A percentile compares a stretch with the other conserved stretches of the same genome.
These are phyloP conservation scores for Stratiolaelaps scimitus DNA, from an alignment of 1,140 invertebrate species.

Conservation along the genomic window DNA sequence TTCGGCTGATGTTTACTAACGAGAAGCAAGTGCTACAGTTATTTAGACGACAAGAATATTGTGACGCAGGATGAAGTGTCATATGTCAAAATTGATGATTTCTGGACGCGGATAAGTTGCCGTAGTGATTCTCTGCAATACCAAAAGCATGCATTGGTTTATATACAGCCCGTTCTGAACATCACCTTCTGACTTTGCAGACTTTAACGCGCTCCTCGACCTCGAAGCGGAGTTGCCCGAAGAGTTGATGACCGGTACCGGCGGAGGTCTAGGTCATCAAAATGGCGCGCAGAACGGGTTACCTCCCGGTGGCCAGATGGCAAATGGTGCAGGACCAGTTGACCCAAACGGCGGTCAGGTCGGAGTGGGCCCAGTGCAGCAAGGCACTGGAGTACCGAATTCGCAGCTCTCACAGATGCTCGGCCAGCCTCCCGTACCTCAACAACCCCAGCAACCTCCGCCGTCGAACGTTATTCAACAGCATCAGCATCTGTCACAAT, in stretches of 20 bases:
- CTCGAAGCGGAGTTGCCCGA: slow-evolving; percentile 33
- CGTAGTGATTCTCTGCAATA: no score
- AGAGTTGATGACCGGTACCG: slow-evolving; percentile 32
- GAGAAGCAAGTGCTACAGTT: no score
- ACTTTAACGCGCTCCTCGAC: slow-evolving; percentile 22
- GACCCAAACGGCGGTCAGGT: slow-evolving; percentile 30
- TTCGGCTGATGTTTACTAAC: no score
- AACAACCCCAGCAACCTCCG: slow-evolving; percentile 31
- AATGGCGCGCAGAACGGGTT: slow-evolving; percentile 24
- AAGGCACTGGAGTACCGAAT: neutral
- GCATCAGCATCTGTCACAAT: slow-evolving; percentile 29
- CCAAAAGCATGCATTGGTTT: no score
- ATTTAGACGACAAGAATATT: no score
- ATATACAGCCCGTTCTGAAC: no score
- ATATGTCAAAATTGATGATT: no score
- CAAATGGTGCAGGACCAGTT: slow-evolving; percentile 27
- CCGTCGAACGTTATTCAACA: slow-evolving; percentile 28
- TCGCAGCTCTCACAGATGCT: slow-evolving; percentile 20
- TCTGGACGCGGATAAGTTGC: no score
- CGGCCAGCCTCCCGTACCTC: slow-evolving; percentile 27
- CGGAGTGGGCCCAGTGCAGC: slow-evolving; percentile 26
- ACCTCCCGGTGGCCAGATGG: slow-evolving; percentile 26
- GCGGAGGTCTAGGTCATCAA: slow-evolving; percentile 6
- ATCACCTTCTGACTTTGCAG: neutral
- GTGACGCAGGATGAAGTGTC: no score